These are phyloP conservation scores for Oryzias woworae DNA, from an alignment of 2,113 vertebrate genomes.

Conservation along the genomic window DNA sequence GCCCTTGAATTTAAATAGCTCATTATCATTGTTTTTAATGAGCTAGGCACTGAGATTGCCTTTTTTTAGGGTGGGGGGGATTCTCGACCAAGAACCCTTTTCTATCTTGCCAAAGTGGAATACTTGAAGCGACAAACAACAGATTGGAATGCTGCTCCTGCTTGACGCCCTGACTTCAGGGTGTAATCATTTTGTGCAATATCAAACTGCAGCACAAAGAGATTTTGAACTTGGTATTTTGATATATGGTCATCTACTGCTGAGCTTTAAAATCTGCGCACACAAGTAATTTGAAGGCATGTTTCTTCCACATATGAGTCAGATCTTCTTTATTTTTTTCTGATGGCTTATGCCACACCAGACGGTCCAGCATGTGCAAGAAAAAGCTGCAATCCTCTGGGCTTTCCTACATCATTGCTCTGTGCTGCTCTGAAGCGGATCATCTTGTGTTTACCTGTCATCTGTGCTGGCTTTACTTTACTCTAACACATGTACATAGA, in stretches of 20 bases:
- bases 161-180: slow-evolving; percentile 69
- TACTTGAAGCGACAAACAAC: slow-evolving; percentile 55
- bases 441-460: slow-evolving; percentile 60
- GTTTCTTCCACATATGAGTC: slow-evolving; percentile 37
- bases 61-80: slow-evolving; percentile 17
- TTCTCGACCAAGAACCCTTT: slow-evolving; percentile 47
- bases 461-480: slow-evolving; percentile 33
- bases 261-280: slow-evolving; percentile 46
- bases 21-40: slow-evolving; percentile 72
- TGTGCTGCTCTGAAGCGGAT: slow-evolving; percentile 61
- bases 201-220: slow-evolving; percentile 66
- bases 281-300: slow-evolving; percentile 35
- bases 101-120: slow-evolving; percentile 48
- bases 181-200: slow-evolving; percentile 74
- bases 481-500: slow-evolving; percentile 1
- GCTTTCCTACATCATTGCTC: slow-evolving; percentile 46
- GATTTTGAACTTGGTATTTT: slow-evolving; percentile 56
- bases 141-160: slow-evolving; percentile 58
- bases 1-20: slow-evolving; percentile 73
- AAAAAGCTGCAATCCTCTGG: slow-evolving; percentile 52
- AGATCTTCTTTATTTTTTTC: slow-evolving; percentile 1
- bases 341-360: slow-evolving; percentile 23
- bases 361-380: slow-evolving; percentile 39
- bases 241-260: slow-evolving; percentile 49
- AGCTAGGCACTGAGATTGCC: slow-evolving; percentile 51